These are phyloP conservation scores for Steinernema carpocapsae DNA, from an alignment of 2,888 invertebrate genomes.

Conservation along the genomic window DNA sequence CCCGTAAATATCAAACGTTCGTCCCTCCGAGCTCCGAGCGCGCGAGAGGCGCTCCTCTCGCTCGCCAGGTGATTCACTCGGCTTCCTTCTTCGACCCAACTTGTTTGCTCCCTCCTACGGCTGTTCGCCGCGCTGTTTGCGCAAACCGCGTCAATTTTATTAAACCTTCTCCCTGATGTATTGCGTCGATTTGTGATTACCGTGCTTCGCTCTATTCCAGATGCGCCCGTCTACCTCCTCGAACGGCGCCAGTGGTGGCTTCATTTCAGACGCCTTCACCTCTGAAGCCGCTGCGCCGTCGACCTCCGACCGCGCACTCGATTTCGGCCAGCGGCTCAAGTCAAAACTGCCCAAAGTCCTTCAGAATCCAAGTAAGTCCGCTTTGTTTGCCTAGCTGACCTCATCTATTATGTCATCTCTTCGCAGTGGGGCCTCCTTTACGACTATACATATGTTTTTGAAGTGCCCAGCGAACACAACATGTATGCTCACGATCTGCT, in stretches of 20 bases:
- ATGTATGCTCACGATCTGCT: no score
- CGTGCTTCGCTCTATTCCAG: no score
- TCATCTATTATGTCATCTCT: no score
- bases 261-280: conserved; percentile 11
- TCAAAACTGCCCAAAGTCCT: conserved; percentile 21
- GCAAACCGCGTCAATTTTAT: background rate
- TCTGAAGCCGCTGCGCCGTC: background rate
- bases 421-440: no score
- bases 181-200: background rate
- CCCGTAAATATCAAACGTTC: conserved; percentile 29
- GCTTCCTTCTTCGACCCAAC: background rate
- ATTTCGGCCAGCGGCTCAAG: conserved; percentile 26
- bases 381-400: background rate
- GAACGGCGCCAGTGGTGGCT: background rate
- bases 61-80: background rate
- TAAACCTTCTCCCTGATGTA: background rate
- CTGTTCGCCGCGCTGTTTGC: background rate
- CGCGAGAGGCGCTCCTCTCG: background rate
- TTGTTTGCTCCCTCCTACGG: conserved; percentile 6
- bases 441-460: no score
- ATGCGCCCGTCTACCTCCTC: background rate
- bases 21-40: background rate
- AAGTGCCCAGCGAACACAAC: no score
- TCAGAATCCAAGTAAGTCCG: conserved; percentile 21
- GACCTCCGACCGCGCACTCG: conserved; percentile 7